Base-by-base conservation (phyloP, 2,113 vertebrate species). In the Syngnathus typhle region DNA sequence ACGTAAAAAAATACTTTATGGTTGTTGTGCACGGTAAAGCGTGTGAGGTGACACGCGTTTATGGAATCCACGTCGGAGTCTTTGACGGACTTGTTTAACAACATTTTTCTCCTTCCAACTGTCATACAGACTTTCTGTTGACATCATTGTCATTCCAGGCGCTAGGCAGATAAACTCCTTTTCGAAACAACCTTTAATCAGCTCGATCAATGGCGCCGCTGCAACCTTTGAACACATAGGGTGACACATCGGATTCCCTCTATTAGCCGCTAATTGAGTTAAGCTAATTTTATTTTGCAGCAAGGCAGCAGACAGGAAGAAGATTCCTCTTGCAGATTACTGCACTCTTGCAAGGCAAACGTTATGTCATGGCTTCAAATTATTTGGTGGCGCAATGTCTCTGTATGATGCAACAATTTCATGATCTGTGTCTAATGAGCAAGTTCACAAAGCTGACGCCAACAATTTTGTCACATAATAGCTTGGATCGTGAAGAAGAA, bases 221-320 rank as follows among this genome's bases (percentile, higher is more conserved):
- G 68, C 69, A 75, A 76, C 80, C 80, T 82, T 79, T 83, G 84
- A 65, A 74, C 80, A 82, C 71, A 70, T 58, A 56, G 11, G 36
- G 67, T 79, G 84, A 79, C 83, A 83, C 74, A 69, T 81, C 18
- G 67, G 76, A 82, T 69, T 54, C 76, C 64, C 67, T 79, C 78
- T 72, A 77, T 83, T 71, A 61, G 68, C 44, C 61, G 7, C 38
- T 84, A 85, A 89, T 88, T 84, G 69, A 64, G 73, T 89, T 89
- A 83, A 63, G 75, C 79, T 79, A 79, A 87, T 88, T 87, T 74
- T 60, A 73, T 82, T 82, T 78, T 84, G 71, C 71, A 79, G 78
- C 60, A 72, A 64, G 75, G 63, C 72, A 62, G 72, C 71, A 65
- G 78, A 72, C 72, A 75, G 82, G 71, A 82, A 74, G 78, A 83